Conservation (phyloP, 2,113 vertebrate species). For the Lasiurus cinereus region DNA sequence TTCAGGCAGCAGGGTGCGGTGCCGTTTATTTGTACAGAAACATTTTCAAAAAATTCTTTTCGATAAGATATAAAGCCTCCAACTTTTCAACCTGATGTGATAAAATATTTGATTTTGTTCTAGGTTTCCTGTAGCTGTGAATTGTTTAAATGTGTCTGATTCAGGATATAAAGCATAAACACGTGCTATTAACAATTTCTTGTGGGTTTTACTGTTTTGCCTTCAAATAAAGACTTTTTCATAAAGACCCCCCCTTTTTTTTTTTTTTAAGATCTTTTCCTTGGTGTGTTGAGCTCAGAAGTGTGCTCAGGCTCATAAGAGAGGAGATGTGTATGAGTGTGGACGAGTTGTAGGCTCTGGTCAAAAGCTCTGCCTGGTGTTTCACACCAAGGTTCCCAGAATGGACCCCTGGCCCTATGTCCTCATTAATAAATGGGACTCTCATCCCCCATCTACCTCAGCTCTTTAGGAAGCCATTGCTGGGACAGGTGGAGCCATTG, state of each 20-base stretch:
- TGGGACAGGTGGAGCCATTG: rapidly evolving
- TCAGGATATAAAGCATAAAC: constrained; percentile 70
- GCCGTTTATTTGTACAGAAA: constrained; percentile 79
- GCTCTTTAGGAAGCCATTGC: not conserved
- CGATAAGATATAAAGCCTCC: constrained; percentile 62
- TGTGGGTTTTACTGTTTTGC: constrained; percentile 88
- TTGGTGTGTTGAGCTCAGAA: not conserved
- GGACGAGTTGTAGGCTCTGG: not conserved
- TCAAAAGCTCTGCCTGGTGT: not conserved
- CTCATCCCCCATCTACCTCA: rapidly evolving
- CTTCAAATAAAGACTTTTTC: constrained; percentile 88
- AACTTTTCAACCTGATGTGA: constrained; percentile 56
- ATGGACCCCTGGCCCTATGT: not conserved
- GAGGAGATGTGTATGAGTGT: not conserved
- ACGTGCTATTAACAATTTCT: constrained; percentile 81
- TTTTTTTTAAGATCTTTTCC: not conserved
- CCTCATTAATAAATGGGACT: not conserved
- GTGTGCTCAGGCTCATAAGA: not conserved
- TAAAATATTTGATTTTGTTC: constrained; percentile 80
- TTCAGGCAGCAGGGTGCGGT: constrained; percentile 20
- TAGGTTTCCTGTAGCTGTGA: constrained; percentile 86
- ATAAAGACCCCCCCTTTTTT: constrained; percentile 21
- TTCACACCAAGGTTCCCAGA: not conserved
- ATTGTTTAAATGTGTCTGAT: constrained; percentile 80
- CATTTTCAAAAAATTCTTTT: constrained; percentile 70